Evolutionary conservation across 1,140 invertebrate genomes (phyloP), one percentile per base, ranked within the genome.

Genomic region (Zelostemma sp.): DNA sequence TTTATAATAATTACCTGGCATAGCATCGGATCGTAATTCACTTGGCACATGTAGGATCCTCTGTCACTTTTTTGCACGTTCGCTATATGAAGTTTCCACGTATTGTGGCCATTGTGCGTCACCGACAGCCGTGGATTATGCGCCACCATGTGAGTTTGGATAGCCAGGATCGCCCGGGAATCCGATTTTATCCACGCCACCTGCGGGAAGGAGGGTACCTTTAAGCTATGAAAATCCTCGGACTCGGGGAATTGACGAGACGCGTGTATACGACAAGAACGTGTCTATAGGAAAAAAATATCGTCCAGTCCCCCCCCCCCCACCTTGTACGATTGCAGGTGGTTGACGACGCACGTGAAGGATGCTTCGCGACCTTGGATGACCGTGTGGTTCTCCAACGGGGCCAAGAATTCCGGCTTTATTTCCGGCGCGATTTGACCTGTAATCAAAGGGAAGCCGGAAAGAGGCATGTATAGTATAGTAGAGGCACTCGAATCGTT

Each of bases 1-100:
- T n/a, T n/a, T n/a, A n/a, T n/a, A n/a, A n/a, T n/a, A 46, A 3
- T 88, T 85, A 95, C 93, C 89, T 95, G 93, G 83, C 91, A 93
- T 75, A 91, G 90, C 93, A 95, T 95, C 3, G 95, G 95, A 76
- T 95, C 93, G 1, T 94, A 96, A 81, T 96, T 96, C 69, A 97
- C 91, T 84, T 96, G 95, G 82, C 94, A 96, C 93, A 95, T 95
- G 82, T 95, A 96, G 16, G 91, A 93, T 51, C 93, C 94, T 1
- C 92, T 93, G 82, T 96, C 95, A 77, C 94, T 94, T 73, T 93
- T 91, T 81, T 95, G 93, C 19, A 97, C 94, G 78, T 95, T 93
- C 62, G 90, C 89, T 76, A 97, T 91, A 84, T 94, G 92, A 68
- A 97, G 88, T 81, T 93, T 95, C 94, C 94, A 96, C 54, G 94